Evolutionary conservation across 1,140 invertebrate species (phyloP), one percentile per base, ranked within the genome.

Genomic region (Drosophila arizonae): DNA sequence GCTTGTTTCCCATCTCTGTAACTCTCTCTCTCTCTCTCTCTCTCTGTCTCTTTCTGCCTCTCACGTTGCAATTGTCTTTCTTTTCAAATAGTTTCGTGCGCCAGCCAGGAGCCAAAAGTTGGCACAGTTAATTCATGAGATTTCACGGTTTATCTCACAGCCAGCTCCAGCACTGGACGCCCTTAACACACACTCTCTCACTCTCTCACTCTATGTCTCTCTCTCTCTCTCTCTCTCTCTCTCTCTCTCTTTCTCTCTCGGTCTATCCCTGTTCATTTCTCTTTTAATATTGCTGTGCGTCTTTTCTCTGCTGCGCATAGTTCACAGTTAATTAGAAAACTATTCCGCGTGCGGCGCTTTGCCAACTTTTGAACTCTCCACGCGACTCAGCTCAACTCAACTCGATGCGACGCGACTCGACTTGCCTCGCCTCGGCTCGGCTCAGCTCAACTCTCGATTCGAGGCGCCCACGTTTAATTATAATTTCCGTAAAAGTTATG

Each of bases 291-390:
- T 51, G 52, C 52, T 36, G 58, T 70, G 54, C 58, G 72, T 58
- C 66, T 74, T 70, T 63, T 60, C 61, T 41, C 50, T 10, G 67
- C 67, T 43, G 43, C 74, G 72, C 80, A 84, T 85, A 84, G 81
- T 84, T 85, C 77, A 80, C 70, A 85, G 81, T 85, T 85, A 85
- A 85, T 85, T 85, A 85, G 81, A 85, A 85, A 85, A 86, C 81
- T 86, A 85, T 85, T 85, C 75, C 67, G 61, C 57, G 75, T 61
- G 62, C 79, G 46, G 72, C 72, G 62, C 57, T 80, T 62, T 62
- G 61, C 46, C 67, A 85, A 85, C 81, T 85, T 81, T 77, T 81
- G 77, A 86, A 81, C 79, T 82, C 57, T 61, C 39, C 39, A 61
- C 63, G 52, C 55, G 45, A 60, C 63, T 52, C 54, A 17, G 26